Evolutionary conservation across 1,140 invertebrate genomes (phyloP), one percentile per base, ranked within the genome.

Genomic region (Dufourea novaeangliae): DNA sequence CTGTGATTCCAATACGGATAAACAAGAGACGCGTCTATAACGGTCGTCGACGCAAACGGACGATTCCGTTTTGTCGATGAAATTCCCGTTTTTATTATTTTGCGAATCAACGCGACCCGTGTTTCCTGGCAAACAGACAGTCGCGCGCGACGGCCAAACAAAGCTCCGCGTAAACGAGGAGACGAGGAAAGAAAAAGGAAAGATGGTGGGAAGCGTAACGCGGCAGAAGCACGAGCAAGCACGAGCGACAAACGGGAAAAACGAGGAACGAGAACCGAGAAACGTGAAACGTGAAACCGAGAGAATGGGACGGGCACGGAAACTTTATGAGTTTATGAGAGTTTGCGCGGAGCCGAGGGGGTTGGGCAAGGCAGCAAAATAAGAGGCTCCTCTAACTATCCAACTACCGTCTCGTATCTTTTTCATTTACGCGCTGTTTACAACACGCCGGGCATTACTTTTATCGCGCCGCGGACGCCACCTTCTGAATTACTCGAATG

Each of bases 401-500:
- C 73, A 86, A 83, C 80, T 86, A 73, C 72, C 72, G 78, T 80
- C 73, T 86, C 84, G 59, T 86, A 86, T 83, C 84, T 86, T 83
- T 86, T 85, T 86, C 84, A 86, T 86, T 86, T 86, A 83, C 80
- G 70, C 84, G 76, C 80, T 86, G 84, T 86, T 86, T 86, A 86
- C 84, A 85, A 77, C 84, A 50, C 78, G 66, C 27, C 62, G 71
- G 66, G 52, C 80, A 74, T 86, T 86, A 86, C 61, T 80, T 85
- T 85, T 85, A 85, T 85, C 73, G 57, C 63, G 11, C n/a, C 32
- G 27, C 50, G 27, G 62, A 25, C 52, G 1, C 41, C 52, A 52
- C n/a, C 75, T 12, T 11, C 64, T 64, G 59, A 82, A 81, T 83
- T 82, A 69, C 66, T 64, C 44, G 37, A 77, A 77, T 39, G n/a